Percentiles rank a stretch among this genome's conserved stretches.
Conservation (phyloP, 2,888 invertebrate species). For the Diarsia mendica region DNA sequence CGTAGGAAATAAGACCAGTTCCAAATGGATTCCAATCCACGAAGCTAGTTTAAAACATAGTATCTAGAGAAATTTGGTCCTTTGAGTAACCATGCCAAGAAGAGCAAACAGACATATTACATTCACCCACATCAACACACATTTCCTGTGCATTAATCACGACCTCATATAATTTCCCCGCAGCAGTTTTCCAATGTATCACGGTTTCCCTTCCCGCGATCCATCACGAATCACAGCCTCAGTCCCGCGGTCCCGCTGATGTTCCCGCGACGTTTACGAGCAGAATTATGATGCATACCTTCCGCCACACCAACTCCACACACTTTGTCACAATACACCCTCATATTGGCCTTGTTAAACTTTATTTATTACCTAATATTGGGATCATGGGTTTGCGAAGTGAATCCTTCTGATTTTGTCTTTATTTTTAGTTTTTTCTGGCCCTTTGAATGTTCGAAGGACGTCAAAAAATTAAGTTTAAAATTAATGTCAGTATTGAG, state of each 20-base stretch:
- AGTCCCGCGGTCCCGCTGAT: slow-evolving; percentile 67
- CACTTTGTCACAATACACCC: slow-evolving; percentile 74
- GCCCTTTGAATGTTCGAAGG: no score
- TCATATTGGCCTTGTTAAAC: slow-evolving; percentile 72
- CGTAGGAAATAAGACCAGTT: no score
- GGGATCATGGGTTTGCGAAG: slow-evolving; percentile 32
- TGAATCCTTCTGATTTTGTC: slow-evolving; percentile 11
- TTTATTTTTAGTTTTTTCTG: not conserved
- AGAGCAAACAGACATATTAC: not conserved
- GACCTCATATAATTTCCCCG: slow-evolving; percentile 35
- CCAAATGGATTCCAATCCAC: not conserved
- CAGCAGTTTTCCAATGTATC: slow-evolving; percentile 51
- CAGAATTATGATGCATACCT: slow-evolving; percentile 86
- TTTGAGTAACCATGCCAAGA: not conserved
- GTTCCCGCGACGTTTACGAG: slow-evolving; percentile 84
- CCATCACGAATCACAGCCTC: slow-evolving; percentile 83
- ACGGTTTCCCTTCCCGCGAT: slow-evolving; percentile 73
- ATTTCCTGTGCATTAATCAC: slow-evolving; percentile 30
- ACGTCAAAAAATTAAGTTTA: no score
- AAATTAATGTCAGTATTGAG: no score
- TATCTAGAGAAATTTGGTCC: not conserved
- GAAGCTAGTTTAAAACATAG: not conserved
- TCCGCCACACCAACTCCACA: slow-evolving; percentile 77
- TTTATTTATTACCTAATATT: slow-evolving; percentile 72
- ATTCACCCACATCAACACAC: not conserved